Conservation (phyloP, 2,113 vertebrate species). For the Vicugna pacos region DNA sequence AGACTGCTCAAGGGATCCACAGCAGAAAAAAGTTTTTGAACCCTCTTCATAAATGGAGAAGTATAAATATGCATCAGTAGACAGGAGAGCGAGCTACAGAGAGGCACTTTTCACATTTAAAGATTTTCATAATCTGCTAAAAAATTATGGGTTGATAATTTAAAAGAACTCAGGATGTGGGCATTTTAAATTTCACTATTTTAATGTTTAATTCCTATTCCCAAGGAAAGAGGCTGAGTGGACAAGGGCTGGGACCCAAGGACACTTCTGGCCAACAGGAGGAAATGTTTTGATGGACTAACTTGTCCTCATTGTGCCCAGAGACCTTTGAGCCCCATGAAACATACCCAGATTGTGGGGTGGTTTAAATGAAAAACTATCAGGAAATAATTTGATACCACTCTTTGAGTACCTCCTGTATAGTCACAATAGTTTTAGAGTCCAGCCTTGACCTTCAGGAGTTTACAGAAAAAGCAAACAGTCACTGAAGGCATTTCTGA, state of each 20-base stretch:
- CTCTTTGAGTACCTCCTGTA: background rate
- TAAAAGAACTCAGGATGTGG: background rate
- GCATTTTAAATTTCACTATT: background rate
- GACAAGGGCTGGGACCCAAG: background rate
- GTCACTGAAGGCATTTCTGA: background rate
- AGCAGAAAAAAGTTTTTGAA: background rate
- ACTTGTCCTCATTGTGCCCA: background rate
- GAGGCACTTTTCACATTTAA: background rate
- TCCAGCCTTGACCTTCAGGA: background rate
- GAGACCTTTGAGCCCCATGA: background rate
- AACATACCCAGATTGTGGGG: background rate
- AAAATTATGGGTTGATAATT: constrained; percentile 1
- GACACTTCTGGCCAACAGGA: background rate
- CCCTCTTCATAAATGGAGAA: background rate
- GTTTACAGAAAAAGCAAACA: background rate
- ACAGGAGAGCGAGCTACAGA: background rate
- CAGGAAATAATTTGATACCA: background rate
- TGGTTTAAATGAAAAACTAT: background rate
- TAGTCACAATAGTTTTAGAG: background rate
- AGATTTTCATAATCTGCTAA: background rate
- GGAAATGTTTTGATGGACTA: background rate
- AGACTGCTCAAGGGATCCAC: background rate
- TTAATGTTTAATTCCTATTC: constrained; percentile 22
- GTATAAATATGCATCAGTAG: background rate
- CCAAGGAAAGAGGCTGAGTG: background rate